These are phyloP conservation scores for Leptinotarsa undecemlineata DNA, from an alignment of 1,140 invertebrate species.

Conservation along the genomic window DNA sequence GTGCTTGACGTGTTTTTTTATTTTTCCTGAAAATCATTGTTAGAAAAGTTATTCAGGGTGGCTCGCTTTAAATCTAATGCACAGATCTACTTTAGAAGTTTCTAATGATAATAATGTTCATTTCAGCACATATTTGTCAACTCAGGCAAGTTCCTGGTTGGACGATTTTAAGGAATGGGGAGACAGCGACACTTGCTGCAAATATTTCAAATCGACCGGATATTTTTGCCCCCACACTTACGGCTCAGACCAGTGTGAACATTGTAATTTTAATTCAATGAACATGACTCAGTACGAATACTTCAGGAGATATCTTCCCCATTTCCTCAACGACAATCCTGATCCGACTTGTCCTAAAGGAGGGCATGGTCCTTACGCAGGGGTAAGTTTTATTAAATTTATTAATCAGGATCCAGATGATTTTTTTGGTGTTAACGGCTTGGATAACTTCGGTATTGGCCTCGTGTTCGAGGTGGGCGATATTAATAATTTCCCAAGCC, in stretches of 20 bases:
- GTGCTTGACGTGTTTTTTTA: too few species aligned
- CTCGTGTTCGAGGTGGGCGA: too few species aligned
- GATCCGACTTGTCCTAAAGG: conserved; percentile 77
- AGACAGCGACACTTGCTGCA: conserved; percentile 64
- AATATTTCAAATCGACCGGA: conserved; percentile 62
- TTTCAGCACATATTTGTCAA: conserved; percentile 72
- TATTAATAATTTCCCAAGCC: too few species aligned
- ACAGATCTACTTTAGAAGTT: too few species aligned
- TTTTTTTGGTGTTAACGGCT: too few species aligned
- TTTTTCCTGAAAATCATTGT: too few species aligned
- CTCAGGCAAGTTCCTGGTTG: conserved; percentile 83
- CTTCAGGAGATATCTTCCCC: conserved; percentile 76
- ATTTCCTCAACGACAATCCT: conserved; percentile 84
- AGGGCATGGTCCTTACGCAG: conserved; percentile 71
- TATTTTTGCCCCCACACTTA: conserved; percentile 68
- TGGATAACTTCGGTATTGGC: too few species aligned
- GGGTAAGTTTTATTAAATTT: conserved; percentile 51
- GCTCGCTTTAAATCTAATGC: too few species aligned
- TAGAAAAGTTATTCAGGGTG: too few species aligned
- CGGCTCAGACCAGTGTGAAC: conserved; percentile 37
- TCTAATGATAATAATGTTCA: too few species aligned
- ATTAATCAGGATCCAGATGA: too few species aligned
- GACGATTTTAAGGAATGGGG: conserved; percentile 92
- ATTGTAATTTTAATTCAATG: conserved; percentile 41
- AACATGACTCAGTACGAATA: conserved; percentile 56